A percentile compares a stretch with the other conserved stretches of the same genome.
phyloP scores from a whole-genome alignment of 2,888 invertebrate genomes.

The Sisyra terminalis region DNA sequence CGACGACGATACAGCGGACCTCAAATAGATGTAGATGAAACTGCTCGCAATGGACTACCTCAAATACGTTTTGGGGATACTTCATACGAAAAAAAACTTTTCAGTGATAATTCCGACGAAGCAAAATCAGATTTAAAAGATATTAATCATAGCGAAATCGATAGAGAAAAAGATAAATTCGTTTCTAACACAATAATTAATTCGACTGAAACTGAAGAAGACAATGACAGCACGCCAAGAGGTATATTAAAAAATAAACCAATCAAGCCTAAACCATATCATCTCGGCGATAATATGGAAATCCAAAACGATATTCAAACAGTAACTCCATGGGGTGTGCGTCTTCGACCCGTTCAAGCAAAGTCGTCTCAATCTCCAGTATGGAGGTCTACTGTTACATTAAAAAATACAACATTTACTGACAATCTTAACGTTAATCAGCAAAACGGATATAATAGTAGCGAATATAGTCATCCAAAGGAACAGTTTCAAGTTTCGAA shows the following conservation, averaged over 20 bases:
- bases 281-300: slow-evolving; percentile 48
- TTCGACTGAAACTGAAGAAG: slow-evolving; percentile 13
- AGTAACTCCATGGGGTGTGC: slow-evolving; percentile 30
- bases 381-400: slow-evolving; percentile 29
- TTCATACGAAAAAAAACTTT: slow-evolving; percentile 27
- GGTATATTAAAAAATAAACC: slow-evolving; percentile 62
- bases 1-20: slow-evolving; percentile 37
- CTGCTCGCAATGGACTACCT: slow-evolving; percentile 28
- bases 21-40: slow-evolving; percentile 20
- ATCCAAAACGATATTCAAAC: slow-evolving; percentile 21
- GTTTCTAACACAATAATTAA: slow-evolving; percentile 9
- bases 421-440: slow-evolving; percentile 6
- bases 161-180: slow-evolving; percentile 14
- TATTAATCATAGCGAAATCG: slow-evolving; percentile 9
- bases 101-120: slow-evolving; percentile 15
- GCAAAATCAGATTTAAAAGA: slow-evolving; percentile 11
- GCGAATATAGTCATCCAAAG: neutral
- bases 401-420: slow-evolving; percentile 21
- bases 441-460: slow-evolving; percentile 7
- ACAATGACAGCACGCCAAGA: slow-evolving; percentile 35
- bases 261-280: slow-evolving; percentile 55
- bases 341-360: slow-evolving; percentile 26
- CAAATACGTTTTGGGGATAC: slow-evolving; percentile 51
- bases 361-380: slow-evolving; percentile 18
- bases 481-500: slow-evolving; percentile 2